Conservation (phyloP, 2,113 vertebrate species). For the Lophotis ruficrista region DNA sequence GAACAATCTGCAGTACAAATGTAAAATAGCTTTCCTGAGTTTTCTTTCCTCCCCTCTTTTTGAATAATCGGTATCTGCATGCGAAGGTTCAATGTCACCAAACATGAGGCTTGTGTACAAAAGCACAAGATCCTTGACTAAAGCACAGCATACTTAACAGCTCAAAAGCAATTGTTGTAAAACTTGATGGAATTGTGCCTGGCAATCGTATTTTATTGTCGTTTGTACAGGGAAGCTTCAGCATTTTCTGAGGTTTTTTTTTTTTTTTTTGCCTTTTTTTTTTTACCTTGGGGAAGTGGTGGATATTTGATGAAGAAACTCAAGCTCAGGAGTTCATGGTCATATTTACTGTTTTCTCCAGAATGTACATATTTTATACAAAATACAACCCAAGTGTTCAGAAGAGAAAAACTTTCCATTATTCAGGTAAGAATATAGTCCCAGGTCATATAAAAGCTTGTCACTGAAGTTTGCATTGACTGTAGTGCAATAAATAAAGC, state of each 20-base stretch:
- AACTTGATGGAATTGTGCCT: constrained; percentile 67
- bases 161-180: constrained; percentile 74
- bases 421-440: constrained; percentile 56
- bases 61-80: constrained; percentile 65
- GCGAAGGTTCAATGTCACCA: constrained; percentile 71
- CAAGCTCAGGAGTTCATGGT: constrained; percentile 53
- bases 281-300: constrained; percentile 39
- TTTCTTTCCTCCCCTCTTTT: constrained; percentile 42
- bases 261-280: background rate
- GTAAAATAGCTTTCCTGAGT: constrained; percentile 58
- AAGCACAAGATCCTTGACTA: constrained; percentile 76
- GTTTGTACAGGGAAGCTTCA: constrained; percentile 57
- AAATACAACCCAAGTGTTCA: constrained; percentile 52
- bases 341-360: constrained; percentile 64
- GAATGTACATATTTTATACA: constrained; percentile 55
- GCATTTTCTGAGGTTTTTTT: constrained; percentile 23
- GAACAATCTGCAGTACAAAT: constrained; percentile 45
- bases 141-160: constrained; percentile 67
- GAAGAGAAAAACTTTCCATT: constrained; percentile 48
- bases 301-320: constrained; percentile 62
- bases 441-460: constrained; percentile 56
- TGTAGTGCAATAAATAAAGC: background rate
- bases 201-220: constrained; percentile 70
- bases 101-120: constrained; percentile 67
- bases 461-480: constrained; percentile 15